Evolutionary conservation across 2,113 vertebrate genomes (phyloP).

Genomic region (Vidua chalybeata): DNA sequence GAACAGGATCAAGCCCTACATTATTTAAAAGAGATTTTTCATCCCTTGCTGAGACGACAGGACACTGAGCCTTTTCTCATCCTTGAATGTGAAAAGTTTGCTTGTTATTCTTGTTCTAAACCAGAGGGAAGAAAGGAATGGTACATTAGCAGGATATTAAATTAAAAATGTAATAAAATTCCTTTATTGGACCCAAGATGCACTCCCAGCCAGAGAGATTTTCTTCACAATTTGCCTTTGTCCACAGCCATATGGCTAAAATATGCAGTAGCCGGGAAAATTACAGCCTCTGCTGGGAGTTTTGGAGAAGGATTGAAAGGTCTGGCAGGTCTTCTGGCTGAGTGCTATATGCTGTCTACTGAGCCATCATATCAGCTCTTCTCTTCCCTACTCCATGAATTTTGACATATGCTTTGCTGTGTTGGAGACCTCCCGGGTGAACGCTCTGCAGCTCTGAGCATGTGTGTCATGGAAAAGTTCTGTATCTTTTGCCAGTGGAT

Average conservation of each 20-base stretch:
- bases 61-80: neutral
- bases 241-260: neutral
- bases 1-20: neutral
- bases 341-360: neutral
- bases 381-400: neutral
- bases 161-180: neutral
- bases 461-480: neutral
- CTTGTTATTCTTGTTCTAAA: neutral
- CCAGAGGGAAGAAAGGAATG: neutral
- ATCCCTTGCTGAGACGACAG: neutral
- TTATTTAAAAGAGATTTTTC: neutral
- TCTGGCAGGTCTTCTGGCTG: neutral
- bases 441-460: neutral
- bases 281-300: neutral
- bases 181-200: neutral
- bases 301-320: constrained; percentile 17
- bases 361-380: neutral
- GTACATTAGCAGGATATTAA: neutral
- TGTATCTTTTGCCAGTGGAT: neutral
- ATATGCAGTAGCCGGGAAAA: neutral
- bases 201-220: neutral
- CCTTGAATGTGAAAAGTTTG: neutral
- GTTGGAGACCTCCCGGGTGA: neutral
- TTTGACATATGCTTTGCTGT: constrained; percentile 19
- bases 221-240: neutral